Evolutionary conservation across 1,140 invertebrate species (phyloP).

Genomic region (Drosophila tsacasi): DNA sequence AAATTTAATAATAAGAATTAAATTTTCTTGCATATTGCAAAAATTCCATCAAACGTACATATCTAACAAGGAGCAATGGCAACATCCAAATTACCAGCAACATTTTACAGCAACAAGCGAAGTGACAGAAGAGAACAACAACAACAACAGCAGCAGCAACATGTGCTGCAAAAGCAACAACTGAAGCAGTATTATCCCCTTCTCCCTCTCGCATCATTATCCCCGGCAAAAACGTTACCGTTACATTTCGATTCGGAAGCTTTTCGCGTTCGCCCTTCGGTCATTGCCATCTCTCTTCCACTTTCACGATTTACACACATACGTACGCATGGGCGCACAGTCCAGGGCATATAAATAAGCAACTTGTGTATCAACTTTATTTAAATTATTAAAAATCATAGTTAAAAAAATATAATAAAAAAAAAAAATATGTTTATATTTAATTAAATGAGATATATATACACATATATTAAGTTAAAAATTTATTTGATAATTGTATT

Average conservation of each 20-base stretch:
- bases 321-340: background rate
- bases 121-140: constrained; percentile 3
- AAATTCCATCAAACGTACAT: background rate
- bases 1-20: background rate
- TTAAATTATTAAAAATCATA: background rate
- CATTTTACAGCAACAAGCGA: background rate
- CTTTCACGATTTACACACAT: constrained; percentile 13
- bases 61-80: background rate
- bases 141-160: background rate
- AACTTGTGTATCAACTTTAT: background rate
- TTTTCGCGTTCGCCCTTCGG: constrained; percentile 56
- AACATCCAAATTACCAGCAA: constrained; percentile 1
- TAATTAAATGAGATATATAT: background rate
- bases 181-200: background rate
- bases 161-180: constrained; percentile 11
- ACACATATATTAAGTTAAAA: background rate
- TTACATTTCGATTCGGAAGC: constrained; percentile 46
- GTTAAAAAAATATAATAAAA: background rate
- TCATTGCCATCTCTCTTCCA: constrained; percentile 51
- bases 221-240: background rate
- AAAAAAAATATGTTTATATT: too few species aligned
- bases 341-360: background rate
- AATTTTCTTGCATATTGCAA: background rate
- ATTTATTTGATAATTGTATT: background rate
- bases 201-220: constrained; percentile 6